Percentiles rank a stretch among this genome's conserved stretches.
Conservation (phyloP, 1,140 invertebrate species). For the Diprion similis region DNA sequence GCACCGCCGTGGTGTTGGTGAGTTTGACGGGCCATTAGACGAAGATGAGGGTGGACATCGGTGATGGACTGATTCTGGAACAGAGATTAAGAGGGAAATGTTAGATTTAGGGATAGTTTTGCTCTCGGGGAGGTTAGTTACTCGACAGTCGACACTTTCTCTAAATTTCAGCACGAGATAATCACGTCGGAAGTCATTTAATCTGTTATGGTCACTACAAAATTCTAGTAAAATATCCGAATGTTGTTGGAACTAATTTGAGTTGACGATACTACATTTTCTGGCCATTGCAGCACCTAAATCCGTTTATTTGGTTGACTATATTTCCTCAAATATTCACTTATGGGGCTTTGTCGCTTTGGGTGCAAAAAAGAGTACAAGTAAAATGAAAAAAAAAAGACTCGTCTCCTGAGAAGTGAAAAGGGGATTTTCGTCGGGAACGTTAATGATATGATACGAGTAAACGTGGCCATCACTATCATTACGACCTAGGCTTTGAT, state of each 20-base stretch:
- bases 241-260: too few relatives aligned
- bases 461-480: neutral
- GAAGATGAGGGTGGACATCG: neutral
- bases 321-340: too few relatives aligned
- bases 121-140: neutral
- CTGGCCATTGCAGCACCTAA: too few relatives aligned
- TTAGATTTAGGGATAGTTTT: neutral
- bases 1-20: neutral
- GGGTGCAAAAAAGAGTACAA: neutral
- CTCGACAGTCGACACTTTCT: too few relatives aligned
- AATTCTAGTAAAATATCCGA: too few relatives aligned
- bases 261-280: too few relatives aligned
- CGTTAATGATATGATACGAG: neutral
- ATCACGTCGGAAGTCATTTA: too few relatives aligned
- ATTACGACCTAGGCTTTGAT: neutral
- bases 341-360: neutral
- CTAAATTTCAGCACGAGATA: too few relatives aligned
- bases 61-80: neutral
- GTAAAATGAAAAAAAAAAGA: neutral
- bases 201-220: too few relatives aligned
- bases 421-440: neutral
- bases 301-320: too few relatives aligned
- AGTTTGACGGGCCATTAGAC: constrained; percentile 2
- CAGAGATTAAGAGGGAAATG: neutral
- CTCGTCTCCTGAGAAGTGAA: neutral